Percentiles rank a stretch among this genome's conserved stretches.
Evolutionary conservation across 2,888 invertebrate genomes (phyloP).

Genomic region (Lagria hirta): DNA sequence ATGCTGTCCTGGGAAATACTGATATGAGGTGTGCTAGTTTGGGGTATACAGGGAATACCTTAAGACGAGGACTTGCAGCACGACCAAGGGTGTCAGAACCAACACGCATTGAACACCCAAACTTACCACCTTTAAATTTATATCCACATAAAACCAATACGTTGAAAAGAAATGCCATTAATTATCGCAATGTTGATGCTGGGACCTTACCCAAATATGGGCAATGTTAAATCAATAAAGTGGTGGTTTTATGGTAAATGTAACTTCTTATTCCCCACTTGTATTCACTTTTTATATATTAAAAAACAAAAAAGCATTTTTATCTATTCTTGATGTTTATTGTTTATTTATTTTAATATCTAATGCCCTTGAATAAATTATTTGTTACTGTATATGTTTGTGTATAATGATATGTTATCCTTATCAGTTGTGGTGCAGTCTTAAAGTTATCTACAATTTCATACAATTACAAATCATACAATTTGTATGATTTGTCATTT

Average conservation of each 20-base stretch:
- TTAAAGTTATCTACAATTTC: no score
- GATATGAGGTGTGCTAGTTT: slow-evolving; percentile 53
- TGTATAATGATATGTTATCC: no score
- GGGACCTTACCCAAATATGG: slow-evolving; percentile 44
- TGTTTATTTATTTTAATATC: slow-evolving; percentile 17
- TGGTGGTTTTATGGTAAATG: slow-evolving; percentile 15
- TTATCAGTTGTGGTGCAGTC: no score
- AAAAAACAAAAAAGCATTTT: slow-evolving; percentile 12
- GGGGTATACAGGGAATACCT: slow-evolving; percentile 57
- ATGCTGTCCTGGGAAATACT: slow-evolving; percentile 50
- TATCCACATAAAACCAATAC: slow-evolving; percentile 54
- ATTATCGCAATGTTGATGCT: slow-evolving; percentile 42
- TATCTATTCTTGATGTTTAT: slow-evolving; percentile 24
- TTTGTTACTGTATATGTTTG: slow-evolving; percentile 25
- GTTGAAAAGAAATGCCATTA: slow-evolving; percentile 41
- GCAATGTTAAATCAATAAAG: slow-evolving; percentile 34
- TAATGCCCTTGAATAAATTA: slow-evolving; percentile 27
- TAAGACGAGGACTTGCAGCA: slow-evolving; percentile 51
- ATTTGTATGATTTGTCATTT: no score
- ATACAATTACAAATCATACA: no score
- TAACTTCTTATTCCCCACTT: slow-evolving; percentile 4
- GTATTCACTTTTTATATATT: slow-evolving; percentile 14
- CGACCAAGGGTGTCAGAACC: slow-evolving; percentile 78
- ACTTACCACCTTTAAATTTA: slow-evolving; percentile 76
- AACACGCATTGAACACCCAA: slow-evolving; percentile 79